Evolutionary conservation across 2,113 vertebrate species (phyloP).

Genomic region (Puntigrus tetrazona): DNA sequence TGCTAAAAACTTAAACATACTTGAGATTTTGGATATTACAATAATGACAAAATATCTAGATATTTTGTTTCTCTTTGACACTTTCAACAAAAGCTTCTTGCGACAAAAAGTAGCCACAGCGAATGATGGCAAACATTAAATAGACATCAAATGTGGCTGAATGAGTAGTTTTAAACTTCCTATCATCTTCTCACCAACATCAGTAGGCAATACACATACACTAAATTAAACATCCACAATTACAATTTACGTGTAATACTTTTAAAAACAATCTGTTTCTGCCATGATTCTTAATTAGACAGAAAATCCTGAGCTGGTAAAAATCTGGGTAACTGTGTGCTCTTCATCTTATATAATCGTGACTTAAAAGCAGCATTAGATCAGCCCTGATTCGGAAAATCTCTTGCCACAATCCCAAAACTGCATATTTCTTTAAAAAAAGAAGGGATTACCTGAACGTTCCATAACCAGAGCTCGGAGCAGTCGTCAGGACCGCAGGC

Average conservation of each 20-base stretch:
- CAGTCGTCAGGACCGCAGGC: slow-evolving; percentile 99
- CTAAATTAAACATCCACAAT: neutral
- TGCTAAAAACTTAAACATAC: neutral
- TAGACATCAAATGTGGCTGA: neutral
- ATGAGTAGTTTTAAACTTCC: neutral
- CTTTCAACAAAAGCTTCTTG: neutral
- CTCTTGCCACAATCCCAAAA: neutral
- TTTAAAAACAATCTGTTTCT: too few relatives aligned
- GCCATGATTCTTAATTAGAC: too few relatives aligned
- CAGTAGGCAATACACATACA: neutral
- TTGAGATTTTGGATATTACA: neutral
- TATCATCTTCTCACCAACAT: neutral
- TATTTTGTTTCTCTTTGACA: neutral
- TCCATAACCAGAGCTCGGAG: slow-evolving; percentile 99
- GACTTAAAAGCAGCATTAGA: neutral
- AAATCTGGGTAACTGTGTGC: neutral
- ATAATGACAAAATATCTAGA: neutral
- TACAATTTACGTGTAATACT: neutral
- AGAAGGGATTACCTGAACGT: slow-evolving; percentile 83
- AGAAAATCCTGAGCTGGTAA: neutral
- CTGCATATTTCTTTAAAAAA: neutral
- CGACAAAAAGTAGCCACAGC: neutral
- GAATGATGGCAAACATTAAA: neutral
- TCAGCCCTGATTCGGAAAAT: neutral
- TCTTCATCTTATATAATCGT: neutral